Conservation (phyloP, 2,888 invertebrate species). For the Coenonympha glycerion region DNA sequence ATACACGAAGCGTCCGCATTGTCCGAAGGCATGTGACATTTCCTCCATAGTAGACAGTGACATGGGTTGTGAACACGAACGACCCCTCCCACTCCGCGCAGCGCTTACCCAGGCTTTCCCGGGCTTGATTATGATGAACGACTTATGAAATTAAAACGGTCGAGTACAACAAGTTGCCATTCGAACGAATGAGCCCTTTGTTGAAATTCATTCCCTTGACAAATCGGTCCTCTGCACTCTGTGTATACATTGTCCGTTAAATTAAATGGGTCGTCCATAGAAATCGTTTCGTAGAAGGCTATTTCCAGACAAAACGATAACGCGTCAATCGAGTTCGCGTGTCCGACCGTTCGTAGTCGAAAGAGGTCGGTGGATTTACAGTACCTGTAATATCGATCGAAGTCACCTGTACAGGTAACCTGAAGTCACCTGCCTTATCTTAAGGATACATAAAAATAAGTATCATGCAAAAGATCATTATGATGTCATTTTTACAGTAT, state of each 20-base stretch:
- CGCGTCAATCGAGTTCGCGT: conserved; percentile 61
- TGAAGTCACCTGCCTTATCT: background rate
- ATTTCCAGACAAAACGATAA: conserved; percentile 63
- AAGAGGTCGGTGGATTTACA: conserved; percentile 63
- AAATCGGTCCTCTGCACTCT: conserved; percentile 67
- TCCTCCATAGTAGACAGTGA: conserved; percentile 68
- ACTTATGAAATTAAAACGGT: conserved; percentile 76
- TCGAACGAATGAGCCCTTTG: conserved; percentile 72
- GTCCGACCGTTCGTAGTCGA: conserved; percentile 48
- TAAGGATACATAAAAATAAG: background rate
- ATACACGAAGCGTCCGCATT: conserved; percentile 51
- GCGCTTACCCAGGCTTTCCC: conserved; percentile 29
- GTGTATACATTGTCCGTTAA: conserved; percentile 62
- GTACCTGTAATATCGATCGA: conserved; percentile 39
- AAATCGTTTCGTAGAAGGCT: conserved; percentile 64
- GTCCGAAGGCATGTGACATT: conserved; percentile 68
- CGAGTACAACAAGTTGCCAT: conserved; percentile 71
- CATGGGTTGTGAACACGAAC: conserved; percentile 55
- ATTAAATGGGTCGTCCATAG: conserved; percentile 66
- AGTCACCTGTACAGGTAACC: conserved; percentile 9
- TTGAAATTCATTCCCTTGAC: conserved; percentile 73
- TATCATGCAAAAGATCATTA: background rate
- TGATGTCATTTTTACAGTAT: background rate
- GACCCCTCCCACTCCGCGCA: conserved; percentile 22
- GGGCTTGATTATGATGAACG: conserved; percentile 74